A percentile compares a stretch with the other conserved stretches of the same genome.
Conservation (phyloP, 2,888 invertebrate species). For the Chalcosyrphus nemorum region DNA sequence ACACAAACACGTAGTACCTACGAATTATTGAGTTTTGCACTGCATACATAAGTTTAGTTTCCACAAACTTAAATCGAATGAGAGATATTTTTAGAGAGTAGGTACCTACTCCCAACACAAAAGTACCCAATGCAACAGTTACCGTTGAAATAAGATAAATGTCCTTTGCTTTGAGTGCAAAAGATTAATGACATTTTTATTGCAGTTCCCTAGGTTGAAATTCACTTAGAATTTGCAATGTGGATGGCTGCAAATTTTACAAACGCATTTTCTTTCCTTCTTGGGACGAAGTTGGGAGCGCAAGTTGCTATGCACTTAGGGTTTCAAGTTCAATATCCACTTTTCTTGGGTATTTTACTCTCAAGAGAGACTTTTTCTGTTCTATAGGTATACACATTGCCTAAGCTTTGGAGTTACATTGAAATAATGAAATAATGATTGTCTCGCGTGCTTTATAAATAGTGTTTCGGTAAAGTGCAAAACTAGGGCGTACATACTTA, state of each 20-base stretch:
- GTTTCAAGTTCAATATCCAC: background rate
- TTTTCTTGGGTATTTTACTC: too few relatives aligned
- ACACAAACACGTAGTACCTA: too few relatives aligned
- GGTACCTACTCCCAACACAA: background rate
- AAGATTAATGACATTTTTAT: conserved; percentile 60
- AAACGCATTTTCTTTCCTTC: conserved; percentile 11
- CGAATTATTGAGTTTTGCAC: too few relatives aligned
- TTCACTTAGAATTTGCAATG: background rate
- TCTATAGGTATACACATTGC: too few relatives aligned
- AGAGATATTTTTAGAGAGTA: conserved; percentile 17
- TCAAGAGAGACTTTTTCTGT: too few relatives aligned
- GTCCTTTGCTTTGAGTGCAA: conserved; percentile 27
- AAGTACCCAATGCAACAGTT: conserved; percentile 47
- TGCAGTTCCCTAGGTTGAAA: background rate
- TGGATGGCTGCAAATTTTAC: conserved; percentile 19
- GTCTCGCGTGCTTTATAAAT: too few relatives aligned
- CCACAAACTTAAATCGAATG: background rate
- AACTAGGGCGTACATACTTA: too few relatives aligned
- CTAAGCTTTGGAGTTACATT: too few relatives aligned
- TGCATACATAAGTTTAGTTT: background rate
- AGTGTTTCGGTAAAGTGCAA: too few relatives aligned
- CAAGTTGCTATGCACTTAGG: conserved; percentile 1
- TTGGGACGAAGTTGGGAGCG: background rate
- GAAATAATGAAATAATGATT: too few relatives aligned
- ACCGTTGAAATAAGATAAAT: conserved; percentile 39